Base-by-base conservation (phyloP, 2,888 invertebrate species). In the Marasmarcha lunaedactyla region DNA sequence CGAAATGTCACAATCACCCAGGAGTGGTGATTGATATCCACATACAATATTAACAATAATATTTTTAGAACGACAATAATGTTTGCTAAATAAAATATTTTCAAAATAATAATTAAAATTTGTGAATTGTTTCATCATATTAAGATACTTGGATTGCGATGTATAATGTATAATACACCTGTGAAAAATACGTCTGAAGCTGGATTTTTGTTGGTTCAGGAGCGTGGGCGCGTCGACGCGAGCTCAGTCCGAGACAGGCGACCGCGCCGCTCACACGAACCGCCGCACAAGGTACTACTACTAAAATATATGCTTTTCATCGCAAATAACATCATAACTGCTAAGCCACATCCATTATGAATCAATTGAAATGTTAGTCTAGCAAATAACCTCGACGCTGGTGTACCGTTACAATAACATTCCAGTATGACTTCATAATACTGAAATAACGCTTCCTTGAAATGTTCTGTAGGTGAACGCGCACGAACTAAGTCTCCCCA, bases 221-320 rank as follows among this genome's bases (percentile, higher is more conserved):
- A 71, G 71, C 74, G 78, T 76, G 71, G 68, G 59, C 61, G 54
- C 55, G 52, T 54, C 51, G 43, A 4, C 30, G 49, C 53, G 49
- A 52, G 60, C 57, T 72, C 78, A 83, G 83, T 83, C 52, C 77
- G 71, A 78, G 73, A 59, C 68, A 63, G 81, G 81, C 81, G 58
- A 52, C 65, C 71, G 63, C 67, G 72, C 78, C 76, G 77, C 76
- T 79, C 81, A 76, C 81, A 83, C 83, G 83, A 81, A 70, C 69
- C 71, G 81, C 79, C 76, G 76, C 76, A 77, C 70, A 79, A 83
- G 83, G 81, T 81, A 81, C 55, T 54, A 49, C 57, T 54, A 55
- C 46, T 47, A 11, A 43, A 56, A 52, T 60, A 56, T 54, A 55
- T 40, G 50, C 51, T 39, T 37, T 34, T 25, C 50, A 77, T 77